Percentiles rank a stretch among this genome's conserved stretches.
Evolutionary conservation across 2,797 vertebrate genomes (phyloP).

Genomic region (Etheostoma perlongum): DNA sequence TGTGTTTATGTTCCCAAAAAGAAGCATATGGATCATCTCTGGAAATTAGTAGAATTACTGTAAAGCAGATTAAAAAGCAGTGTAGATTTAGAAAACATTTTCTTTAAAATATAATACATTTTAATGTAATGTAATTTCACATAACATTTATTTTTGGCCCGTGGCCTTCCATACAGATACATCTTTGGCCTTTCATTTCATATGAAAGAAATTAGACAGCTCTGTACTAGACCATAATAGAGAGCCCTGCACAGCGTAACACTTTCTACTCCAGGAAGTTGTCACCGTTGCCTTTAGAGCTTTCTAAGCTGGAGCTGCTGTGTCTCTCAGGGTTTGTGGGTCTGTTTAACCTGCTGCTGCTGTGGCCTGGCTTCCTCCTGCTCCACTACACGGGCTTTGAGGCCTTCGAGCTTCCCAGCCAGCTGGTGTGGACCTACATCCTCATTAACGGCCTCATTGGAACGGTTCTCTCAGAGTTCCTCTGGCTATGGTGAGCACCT

Average conservation of each 20-base stretch:
- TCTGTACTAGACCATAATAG: neutral
- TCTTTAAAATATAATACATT: too few relatives aligned
- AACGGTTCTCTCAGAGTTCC: constrained; percentile 96
- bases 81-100: too few relatives aligned
- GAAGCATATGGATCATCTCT: too few relatives aligned
- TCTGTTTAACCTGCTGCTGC: constrained; percentile 95
- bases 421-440: constrained; percentile 95
- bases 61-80: too few relatives aligned
- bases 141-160: too few relatives aligned
- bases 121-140: too few relatives aligned
- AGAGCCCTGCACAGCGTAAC: neutral
- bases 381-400: constrained; percentile 97
- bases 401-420: constrained; percentile 94
- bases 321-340: constrained; percentile 92
- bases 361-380: constrained; percentile 97
- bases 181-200: too few relatives aligned
- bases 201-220: too few relatives aligned
- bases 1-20: too few relatives aligned
- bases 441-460: constrained; percentile 96
- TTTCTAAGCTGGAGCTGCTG: constrained; percentile 4
- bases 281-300: neutral
- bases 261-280: neutral
- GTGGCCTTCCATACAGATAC: too few relatives aligned
- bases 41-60: too few relatives aligned
- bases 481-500: constrained; percentile 93